Evolutionary conservation across 92 coral and sea anemone genomes (phyloP), one percentile per base, ranked within the genome.

Genomic region (Porites cylindrica): DNA sequence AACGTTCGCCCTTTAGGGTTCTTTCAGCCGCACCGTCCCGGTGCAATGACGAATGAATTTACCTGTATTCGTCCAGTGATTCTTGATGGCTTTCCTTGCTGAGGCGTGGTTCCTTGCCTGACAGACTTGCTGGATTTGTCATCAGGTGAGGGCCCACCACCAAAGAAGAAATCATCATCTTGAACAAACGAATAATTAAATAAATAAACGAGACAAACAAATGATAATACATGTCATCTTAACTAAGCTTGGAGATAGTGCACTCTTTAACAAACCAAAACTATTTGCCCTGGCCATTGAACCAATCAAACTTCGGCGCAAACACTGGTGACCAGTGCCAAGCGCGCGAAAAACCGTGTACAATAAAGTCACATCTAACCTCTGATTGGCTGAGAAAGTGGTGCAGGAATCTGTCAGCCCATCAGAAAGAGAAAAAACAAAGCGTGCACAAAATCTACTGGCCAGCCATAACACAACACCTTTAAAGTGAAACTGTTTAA

Each of bases 1-100:
- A 38, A 38, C 47, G 47, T 38, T 38, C 47, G 47, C 47, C 7
- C 47, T 4, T 38, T 3, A 38, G 47, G 47, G 47, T 38, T 2
- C 10, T 9, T 1, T 20, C 11, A 72, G 8, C 75, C 52, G 1
- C 16, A 4, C 38, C 53, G 11, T 2, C 51, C 19, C 12, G 52
- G 2, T 19, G 43, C 18, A 2, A 17, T 5, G 63, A 26, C 6
- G 6, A 38, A 38, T 38, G 47, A 32, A 53, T 84, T 6, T 21
- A 93, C 98, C 96, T 96, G 98, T 61, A 96, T 76, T 83, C 98
- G 91, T 50, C 98, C 98, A 61, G 91, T 83, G 78, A 88, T 87
- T 75, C 89, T 87, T 68, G 88, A 83, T 56, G 76, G 60, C 63
- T 89, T 86, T 12, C 78, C 51, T 70, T 23, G 72, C 66, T 72